Base-by-base conservation (phyloP, 2,113 vertebrate genomes). In the Vulpes ferrilata region DNA sequence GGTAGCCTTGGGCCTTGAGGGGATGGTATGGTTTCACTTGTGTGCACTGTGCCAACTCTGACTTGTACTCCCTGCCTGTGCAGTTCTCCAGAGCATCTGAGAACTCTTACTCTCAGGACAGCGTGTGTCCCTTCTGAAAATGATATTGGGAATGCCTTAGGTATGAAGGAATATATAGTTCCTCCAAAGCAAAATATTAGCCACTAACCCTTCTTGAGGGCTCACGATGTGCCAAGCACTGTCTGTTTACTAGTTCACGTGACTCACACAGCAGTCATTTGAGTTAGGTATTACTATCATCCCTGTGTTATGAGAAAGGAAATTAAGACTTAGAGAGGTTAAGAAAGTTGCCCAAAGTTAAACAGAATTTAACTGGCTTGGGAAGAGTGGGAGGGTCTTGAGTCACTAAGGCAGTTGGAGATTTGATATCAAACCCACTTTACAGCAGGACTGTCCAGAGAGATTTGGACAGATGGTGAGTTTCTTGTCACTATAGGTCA, bases 341-440 rank as follows among this genome's bases (percentile, higher is more conserved):
- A 80, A 51, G 67, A 81, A 87, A 79, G 25, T 53, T 84, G n/a
- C 27, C 80, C 86, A 83, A 62, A 88, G 57, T 57, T 64, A 65
- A 79, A 48, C 0, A 23, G 71, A 88, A 80, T 25, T 81, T 71
- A 79, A 57, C 30, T 74, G 51, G n/a, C 85, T 83, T 78, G 32
- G 35, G 32, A 79, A 74, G 55, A 82, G 23, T 22, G 35, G 30
- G 35, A 73, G 43, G 32, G 30, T 15, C 27, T 91, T 43, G 25
- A n/a, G 57, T 83, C 16, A 69, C 84, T n/a, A 79, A 87, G 48
- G 60, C 32, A 25, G 51, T 60, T 38, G 35, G 38, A 55, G 35
- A 69, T 19, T 11, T 22, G 35, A 7, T 23, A 38, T 62, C 71
- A 76, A 67, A 55, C 51, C 59, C 4, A 4, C 67, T 93, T 88